Evolutionary conservation across 1,140 invertebrate species (phyloP), one percentile per base, ranked within the genome.

Genomic region (Atta cephalotes): DNA sequence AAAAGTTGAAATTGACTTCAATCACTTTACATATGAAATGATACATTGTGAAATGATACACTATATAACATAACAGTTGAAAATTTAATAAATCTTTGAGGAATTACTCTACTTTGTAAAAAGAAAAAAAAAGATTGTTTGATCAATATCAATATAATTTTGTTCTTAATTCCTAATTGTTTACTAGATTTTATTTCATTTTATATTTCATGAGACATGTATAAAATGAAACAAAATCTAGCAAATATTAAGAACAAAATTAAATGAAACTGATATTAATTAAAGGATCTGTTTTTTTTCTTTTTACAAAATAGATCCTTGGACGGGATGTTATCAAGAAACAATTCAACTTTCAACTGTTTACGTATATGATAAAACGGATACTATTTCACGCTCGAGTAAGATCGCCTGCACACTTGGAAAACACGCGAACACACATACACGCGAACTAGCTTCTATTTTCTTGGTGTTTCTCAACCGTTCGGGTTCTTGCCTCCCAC

Each of bases 401-500:
- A 25, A 49, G 12, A 45, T 68, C 56, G 35, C 58, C 3, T 45
- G 39, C 60, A 78, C 25, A 79, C 66, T 66, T 62, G 35, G 45
- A 78, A 63, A 65, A 49, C 28, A 51, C 25, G 45, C 25, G 39
- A 28, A 31, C 39, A 65, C n/a, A 76, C 31, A 35, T 21, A 28
- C 45, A 51, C 25, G 45, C 14, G 10, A 28, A 60, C 5, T 16
- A 58, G 39, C 39, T 76, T 90, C 74, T 63, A 70, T 86, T 86
- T 45, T 78, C 70, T 82, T 51, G 3, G 39, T 31, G 31, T 89
- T 31, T 72, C 85, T 87, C 53, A 49, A 45, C 21, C 14, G 56
- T 86, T 86, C 77, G 77, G 68, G 76, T 90, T 92, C 91, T 92
- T 91, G 86, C 81, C 35, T 58, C 51, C 87, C 72, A 66, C 82